Evolutionary conservation across 1,140 invertebrate genomes (phyloP).

Genomic region (Aphelinus certus): DNA sequence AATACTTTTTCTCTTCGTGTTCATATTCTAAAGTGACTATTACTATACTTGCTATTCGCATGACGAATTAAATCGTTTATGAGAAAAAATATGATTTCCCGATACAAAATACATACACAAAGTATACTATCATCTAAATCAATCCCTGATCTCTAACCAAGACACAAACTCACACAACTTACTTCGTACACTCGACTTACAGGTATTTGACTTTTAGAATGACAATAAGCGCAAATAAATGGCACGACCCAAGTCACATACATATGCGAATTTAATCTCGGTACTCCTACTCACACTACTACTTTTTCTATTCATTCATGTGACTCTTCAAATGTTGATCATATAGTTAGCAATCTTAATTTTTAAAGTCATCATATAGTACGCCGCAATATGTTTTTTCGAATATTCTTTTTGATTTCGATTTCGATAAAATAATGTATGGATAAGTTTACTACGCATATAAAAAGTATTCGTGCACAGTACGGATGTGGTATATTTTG

Average conservation of each 20-base stretch:
- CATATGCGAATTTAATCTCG: constrained; percentile 6
- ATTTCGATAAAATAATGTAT: too few species aligned
- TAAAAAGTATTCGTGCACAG: too few species aligned
- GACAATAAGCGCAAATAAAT: constrained; percentile 30
- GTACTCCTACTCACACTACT: background rate
- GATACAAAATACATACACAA: constrained; percentile 32
- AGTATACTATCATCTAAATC: constrained; percentile 27
- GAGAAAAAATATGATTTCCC: constrained; percentile 27
- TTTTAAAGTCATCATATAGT: too few species aligned
- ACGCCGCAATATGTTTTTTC: too few species aligned
- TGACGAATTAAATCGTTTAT: background rate
- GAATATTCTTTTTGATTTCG: too few species aligned
- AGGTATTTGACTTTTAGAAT: constrained; percentile 27
- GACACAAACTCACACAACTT: constrained; percentile 10
- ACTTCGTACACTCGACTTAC: constrained; percentile 15
- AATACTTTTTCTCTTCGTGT: constrained; percentile 35
- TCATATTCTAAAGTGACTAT: constrained; percentile 14
- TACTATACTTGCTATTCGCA: background rate
- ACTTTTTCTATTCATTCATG: background rate
- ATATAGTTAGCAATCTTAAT: constrained; percentile 41
- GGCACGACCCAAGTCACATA: constrained; percentile 24
- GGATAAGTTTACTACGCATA: too few species aligned
- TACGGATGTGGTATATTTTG: too few species aligned
- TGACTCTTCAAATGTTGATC: constrained; percentile 2
- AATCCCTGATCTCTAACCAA: constrained; percentile 34